phyloP scores from a whole-genome alignment of 1,140 invertebrate genomes.

The Drosophila ironensis region DNA sequence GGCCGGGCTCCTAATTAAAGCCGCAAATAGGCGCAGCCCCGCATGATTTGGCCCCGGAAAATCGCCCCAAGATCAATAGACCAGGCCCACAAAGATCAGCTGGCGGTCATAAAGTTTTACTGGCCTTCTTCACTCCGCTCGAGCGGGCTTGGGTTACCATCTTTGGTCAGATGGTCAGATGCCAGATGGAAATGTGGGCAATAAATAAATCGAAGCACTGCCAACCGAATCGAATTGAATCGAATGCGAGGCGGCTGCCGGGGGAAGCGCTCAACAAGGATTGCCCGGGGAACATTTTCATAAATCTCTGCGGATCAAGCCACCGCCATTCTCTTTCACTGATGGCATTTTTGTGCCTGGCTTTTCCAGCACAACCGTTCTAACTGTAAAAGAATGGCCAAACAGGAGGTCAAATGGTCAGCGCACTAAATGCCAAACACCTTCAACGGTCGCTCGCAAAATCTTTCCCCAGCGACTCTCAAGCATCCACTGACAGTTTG shows the following conservation, averaged over 20 bases:
- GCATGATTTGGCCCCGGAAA: slow-evolving; percentile 38
- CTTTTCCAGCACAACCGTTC: slow-evolving; percentile 43
- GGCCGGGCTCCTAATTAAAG: slow-evolving; percentile 31
- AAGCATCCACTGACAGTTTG: slow-evolving; percentile 54
- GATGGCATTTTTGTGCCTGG: slow-evolving; percentile 75
- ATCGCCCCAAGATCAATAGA: slow-evolving; percentile 20
- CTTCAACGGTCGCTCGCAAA: slow-evolving; percentile 31
- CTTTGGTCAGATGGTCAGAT: slow-evolving; percentile 58
- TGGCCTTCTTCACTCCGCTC: slow-evolving; percentile 7
- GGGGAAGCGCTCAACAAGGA: slow-evolving; percentile 41
- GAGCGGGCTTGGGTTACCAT: slow-evolving; percentile 51
- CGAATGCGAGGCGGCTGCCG: slow-evolving; percentile 9
- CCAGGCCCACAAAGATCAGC: slow-evolving; percentile 45
- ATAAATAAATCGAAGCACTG: slow-evolving; percentile 70
- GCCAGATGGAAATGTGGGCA: slow-evolving; percentile 47
- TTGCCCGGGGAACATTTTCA: slow-evolving; percentile 60
- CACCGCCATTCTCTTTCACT: slow-evolving; percentile 15
- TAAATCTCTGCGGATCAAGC: slow-evolving; percentile 50
- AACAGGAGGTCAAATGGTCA: slow-evolving; percentile 55
- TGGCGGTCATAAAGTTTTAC: slow-evolving; percentile 66
- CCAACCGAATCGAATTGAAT: slow-evolving; percentile 40
- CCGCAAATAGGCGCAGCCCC: slow-evolving; percentile 24
- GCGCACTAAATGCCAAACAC: slow-evolving; percentile 67
- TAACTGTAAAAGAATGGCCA: slow-evolving; percentile 46
- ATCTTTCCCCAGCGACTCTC: neutral